A percentile compares a stretch with the other conserved stretches of the same genome.
phyloP scores from a whole-genome alignment of 1,140 invertebrate genomes.

The Carcinoscorpius rotundicauda region DNA sequence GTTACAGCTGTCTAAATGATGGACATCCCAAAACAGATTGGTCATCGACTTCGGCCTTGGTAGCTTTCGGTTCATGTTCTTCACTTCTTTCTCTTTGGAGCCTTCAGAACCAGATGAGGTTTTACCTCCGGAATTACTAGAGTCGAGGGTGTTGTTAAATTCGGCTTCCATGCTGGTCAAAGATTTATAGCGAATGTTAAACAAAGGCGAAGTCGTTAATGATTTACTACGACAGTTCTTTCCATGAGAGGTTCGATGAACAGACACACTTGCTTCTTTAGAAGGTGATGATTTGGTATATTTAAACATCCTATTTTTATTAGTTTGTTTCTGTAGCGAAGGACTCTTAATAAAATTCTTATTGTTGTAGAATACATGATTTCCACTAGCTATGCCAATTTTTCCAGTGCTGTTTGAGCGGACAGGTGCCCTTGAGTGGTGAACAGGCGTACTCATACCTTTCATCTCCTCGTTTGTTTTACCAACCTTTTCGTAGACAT shows the following conservation, averaged over 20 bases:
- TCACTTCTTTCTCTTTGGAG: conserved; percentile 30
- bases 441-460: conserved; percentile 1
- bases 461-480: background rate
- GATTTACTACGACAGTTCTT: conserved; percentile 9
- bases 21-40: conserved; percentile 64
- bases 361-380: conserved; percentile 4
- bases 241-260: background rate
- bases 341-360: conserved; percentile 16
- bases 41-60: conserved; percentile 58
- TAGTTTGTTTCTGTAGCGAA: conserved; percentile 9
- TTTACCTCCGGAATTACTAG: conserved; percentile 70
- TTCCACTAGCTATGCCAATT: conserved; percentile 8
- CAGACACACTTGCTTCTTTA: conserved; percentile 38
- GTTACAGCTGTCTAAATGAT: conserved; percentile 11
- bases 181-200: conserved; percentile 70
- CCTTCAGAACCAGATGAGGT: conserved; percentile 60
- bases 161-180: conserved; percentile 59
- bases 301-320: conserved; percentile 9
- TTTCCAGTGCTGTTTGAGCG: conserved; percentile 11
- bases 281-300: conserved; percentile 32
- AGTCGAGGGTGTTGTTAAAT: conserved; percentile 61
- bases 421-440: conserved; percentile 1
- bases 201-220: conserved; percentile 55
- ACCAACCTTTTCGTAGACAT: conserved; percentile 18
- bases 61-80: conserved; percentile 62